Base-by-base conservation (phyloP, 2,797 vertebrate species). In the Eleutherodactylus coqui region DNA sequence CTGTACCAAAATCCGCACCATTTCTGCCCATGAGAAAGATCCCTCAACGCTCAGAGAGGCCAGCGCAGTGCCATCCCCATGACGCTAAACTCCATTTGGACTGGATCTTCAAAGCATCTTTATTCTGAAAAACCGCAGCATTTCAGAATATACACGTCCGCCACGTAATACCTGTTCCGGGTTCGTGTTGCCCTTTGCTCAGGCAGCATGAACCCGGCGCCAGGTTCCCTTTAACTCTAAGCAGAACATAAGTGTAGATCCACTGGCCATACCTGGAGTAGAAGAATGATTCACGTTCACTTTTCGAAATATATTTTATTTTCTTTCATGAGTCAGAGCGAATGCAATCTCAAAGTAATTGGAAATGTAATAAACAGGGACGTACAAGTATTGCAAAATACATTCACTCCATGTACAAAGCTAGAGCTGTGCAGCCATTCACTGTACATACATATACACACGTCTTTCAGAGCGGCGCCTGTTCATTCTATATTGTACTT, bases 341-440 rank as follows among this genome's bases (percentile, higher is more conserved):
- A 84, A 75, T 47, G 82, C 45, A 67, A 47, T 43, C 79, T 87
- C 36, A 64, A 78, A 80, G 53, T 64, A 84, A 84, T 51, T 27
- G 64, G 67, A 87, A 84, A 87, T 83, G 86, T 80, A 84, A 79
- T 80, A 80, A 87, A 84, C 76, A 87, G 47, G 86, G 82, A 87
- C 82, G 64, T 79, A 87, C 86, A 75, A n/a, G 76, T 75, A 84
- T 70, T 75, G 86, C 82, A 87, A 87, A 87, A 87, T 87, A 87
- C 86, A 87, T 87, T 84, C 86, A 80, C 86, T 83, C 81, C 76
- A 84, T 73, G 32, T 79, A 87, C 69, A 84, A 84, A 84, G 86
- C 76, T 47, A 75, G 55, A 79, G 34, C 64, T 75, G 82, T 80
- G 76, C 82, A 75, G 86, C 69, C 86, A 72, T 43, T 60, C 75